These are phyloP conservation scores for Phengaris arion DNA, from an alignment of 2,888 invertebrate genomes.

Conservation along the genomic window DNA sequence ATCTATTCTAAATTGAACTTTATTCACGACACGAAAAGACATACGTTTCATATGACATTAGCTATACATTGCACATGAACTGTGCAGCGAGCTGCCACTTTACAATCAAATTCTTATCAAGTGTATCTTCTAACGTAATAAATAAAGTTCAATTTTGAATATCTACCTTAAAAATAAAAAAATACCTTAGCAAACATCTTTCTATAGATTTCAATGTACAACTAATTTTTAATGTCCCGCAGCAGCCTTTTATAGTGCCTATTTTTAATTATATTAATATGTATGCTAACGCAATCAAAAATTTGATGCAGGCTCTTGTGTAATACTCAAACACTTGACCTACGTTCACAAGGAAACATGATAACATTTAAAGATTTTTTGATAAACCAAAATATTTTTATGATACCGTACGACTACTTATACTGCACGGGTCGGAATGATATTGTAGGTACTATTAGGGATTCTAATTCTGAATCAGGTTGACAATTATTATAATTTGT, in stretches of 20 bases:
- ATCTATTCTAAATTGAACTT: too few relatives aligned
- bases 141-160: too few relatives aligned
- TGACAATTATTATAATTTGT: too few relatives aligned
- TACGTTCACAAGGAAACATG: conserved; percentile 41
- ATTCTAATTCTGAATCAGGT: too few relatives aligned
- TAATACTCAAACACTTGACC: conserved; percentile 41
- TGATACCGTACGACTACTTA: background rate
- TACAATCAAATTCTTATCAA: too few relatives aligned
- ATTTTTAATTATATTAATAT: conserved; percentile 35
- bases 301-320: conserved; percentile 40
- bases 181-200: conserved; percentile 31
- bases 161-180: background rate
- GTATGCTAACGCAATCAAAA: conserved; percentile 36
- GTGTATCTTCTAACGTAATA: too few relatives aligned
- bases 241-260: conserved; percentile 41
- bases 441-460: too few relatives aligned
- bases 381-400: background rate
- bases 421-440: too few relatives aligned
- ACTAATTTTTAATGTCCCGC: conserved; percentile 41
- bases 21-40: too few relatives aligned
- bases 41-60: too few relatives aligned
- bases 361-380: background rate
- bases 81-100: too few relatives aligned
- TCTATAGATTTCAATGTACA: conserved; percentile 28
- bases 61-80: too few relatives aligned